A percentile compares a stretch with the other conserved stretches of the same genome.
phyloP scores from a whole-genome alignment of 2,113 vertebrate species.

The Cochlearius cochlearius region DNA sequence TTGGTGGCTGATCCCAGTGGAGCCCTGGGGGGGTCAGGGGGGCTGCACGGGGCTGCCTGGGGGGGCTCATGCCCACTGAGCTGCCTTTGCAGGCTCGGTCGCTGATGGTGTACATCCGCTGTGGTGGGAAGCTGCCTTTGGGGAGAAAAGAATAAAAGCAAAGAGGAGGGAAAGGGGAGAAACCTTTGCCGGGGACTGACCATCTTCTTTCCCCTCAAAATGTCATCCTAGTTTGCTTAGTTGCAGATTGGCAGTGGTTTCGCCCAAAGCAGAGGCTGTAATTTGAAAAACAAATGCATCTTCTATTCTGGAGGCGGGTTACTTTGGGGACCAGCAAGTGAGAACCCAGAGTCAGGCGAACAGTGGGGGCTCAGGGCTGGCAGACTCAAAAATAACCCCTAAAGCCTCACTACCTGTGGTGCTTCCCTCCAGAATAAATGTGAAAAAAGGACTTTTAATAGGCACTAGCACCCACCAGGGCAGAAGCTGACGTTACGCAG shows the following conservation, averaged over 20 bases:
- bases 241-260: neutral
- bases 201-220: neutral
- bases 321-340: neutral
- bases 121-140: neutral
- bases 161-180: neutral
- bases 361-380: neutral
- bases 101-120: rapidly evolving
- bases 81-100: neutral
- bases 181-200: neutral
- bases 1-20: neutral
- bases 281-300: rapidly evolving
- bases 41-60: neutral
- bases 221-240: neutral
- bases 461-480: neutral
- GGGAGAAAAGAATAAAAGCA: neutral
- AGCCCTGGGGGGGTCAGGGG: neutral
- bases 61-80: rapidly evolving
- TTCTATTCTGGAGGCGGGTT: neutral
- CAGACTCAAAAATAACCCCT: neutral
- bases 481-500: neutral
- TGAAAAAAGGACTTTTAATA: neutral
- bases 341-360: neutral
- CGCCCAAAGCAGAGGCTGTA: neutral
- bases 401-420: rapidly evolving
- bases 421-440: neutral